Base-by-base conservation (phyloP, 2,797 vertebrate genomes). In the Heliangelus exortis region DNA sequence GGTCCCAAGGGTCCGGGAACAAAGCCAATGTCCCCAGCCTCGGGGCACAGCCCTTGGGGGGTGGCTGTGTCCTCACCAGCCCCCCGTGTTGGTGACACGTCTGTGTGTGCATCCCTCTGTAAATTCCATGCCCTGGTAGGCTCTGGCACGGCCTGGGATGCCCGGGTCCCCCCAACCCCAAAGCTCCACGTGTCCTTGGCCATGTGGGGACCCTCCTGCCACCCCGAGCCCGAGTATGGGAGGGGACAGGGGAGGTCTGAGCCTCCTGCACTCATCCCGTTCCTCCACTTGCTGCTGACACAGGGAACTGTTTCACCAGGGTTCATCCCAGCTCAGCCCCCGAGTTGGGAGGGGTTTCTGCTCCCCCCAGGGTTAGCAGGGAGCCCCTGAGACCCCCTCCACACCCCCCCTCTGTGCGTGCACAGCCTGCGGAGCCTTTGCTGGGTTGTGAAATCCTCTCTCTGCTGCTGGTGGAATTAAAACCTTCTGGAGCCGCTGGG, bases 11-110 rank as follows among this genome's bases (percentile, higher is more conserved):
- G 43, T 78, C 77, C 2, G 1, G 3, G 22, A 73, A 41, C 31
- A 78, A 88, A 72, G 36, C 3, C 22, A 82, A n/a, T 16, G 1
- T 20, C 75, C 21, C 23, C 1, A 6, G 55, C 6, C 6, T 29
- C 1, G 7, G 18, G 66, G 73, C 54, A 83, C 28, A 9, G 71
- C 43, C 50, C 29, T 5, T 8, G 31, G 53, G 20, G 25, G 1
- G 1, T 45, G 33, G 45, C 45, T 47, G 45, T 20, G 45, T 47
- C 45, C 45, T 10, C 45, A 20, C 21, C 45, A 47, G 45, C 55
- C 29, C 29, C 1, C 15, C 5, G 1, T 6, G 20, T n/a, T 21
- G 51, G n/a, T 1, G 9, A 48, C 65, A 1, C 0, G 3, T 13
- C 28, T 7, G 0, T 7, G 48, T 20, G 45, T 15, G 50, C 21